Base-by-base conservation (phyloP, 1,140 invertebrate genomes). In the Parapsyche elsis region DNA sequence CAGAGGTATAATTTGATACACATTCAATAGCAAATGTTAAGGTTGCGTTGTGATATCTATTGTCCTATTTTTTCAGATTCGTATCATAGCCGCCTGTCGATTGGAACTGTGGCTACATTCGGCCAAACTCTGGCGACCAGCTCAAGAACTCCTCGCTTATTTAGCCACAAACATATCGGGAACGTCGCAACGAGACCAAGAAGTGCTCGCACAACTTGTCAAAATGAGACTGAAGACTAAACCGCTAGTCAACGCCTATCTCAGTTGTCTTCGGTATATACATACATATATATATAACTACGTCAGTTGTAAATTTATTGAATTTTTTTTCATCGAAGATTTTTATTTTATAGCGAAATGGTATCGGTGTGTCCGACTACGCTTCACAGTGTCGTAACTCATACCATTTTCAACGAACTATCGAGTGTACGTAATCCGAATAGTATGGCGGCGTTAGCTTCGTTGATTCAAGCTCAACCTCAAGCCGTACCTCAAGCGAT, bases 71-170 rank as follows among this genome's bases (percentile, higher is more conserved):
- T 83, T 83, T 49, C 64, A 91, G 89, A 93, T 98, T 59, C 91
- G 97, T 26, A 91, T 94, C 71, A 92, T 96, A 61, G 94, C 95
- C 9, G 93, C 95, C 9, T 93, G 94, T 12, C 92, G 94, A 23
- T 88, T 99, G 0, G 98, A 99, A 87, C 92, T 94, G 80, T 99
- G 97, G 97, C 89, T 99, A 26, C 97, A 98, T 85, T 98, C 98
- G 89, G 96, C 97, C 44, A 99, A 99, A 90, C 87, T 97, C 57
- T 94, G 95, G 87, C 92, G 95, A 84, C 92, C 94, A 9, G 96
- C 97, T 0, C 97, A 98, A 87, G 97, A 99, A 88, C 88, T 99
- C n/a, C 88, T 99, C 1, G 93, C 97, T 75, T 95, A 97, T 81
- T 91, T 99, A 71, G 98, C 97, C 86, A 93, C 95, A 81, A 99